Evolutionary conservation across 30 jellyfish, hydroid and myxozoan species (phyloP), one percentile per base, ranked within the genome.

Genomic region (Morbakka virulenta): DNA sequence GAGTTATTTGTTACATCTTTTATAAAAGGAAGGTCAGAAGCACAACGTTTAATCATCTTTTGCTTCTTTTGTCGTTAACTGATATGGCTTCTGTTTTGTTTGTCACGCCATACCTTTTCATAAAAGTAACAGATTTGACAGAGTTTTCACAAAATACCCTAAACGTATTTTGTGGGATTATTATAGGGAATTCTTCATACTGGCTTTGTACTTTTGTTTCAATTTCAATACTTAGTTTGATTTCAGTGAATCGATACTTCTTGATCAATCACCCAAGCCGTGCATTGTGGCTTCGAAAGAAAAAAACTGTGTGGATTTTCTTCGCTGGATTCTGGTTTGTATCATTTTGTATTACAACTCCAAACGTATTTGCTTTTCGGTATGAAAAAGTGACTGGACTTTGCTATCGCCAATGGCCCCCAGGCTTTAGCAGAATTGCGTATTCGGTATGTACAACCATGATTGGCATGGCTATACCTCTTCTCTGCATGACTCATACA

Each of bases 231-330:
- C 71, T 91, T 51, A 27, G 92, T 35, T 93, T 91, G 11, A 74
- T 91, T 4, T 91, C 98, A 4, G 69, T 91, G 11, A 84, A 95
- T 63, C 94, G 98, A 29, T 91, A 91, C 52, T 35, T 85, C 14
- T 88, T 80, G 32, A 91, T 91, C 61, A 87, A 87, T 29, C 88
- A 85, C 61, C 98, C 98, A n/a, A 24, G 79, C 75, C 72, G 68
- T 51, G 66, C 89, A 67, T 79, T 50, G 22, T 72, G 62, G 64
- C 76, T 81, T 68, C 80, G 63, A 63, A 87, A 82, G 32, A 82
- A 79, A 36, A 89, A 83, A 6, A 30, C 79, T 6, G 41, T 23
- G 35, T 49, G 69, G 11, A 87, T 81, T 26, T 50, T 76, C n/a
- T 74, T 68, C 0, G 25, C 67, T 21, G 67, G 62, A 17, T 84